Evolutionary conservation across 2,797 vertebrate genomes (phyloP).

Genomic region (Trachops cirrhosus): DNA sequence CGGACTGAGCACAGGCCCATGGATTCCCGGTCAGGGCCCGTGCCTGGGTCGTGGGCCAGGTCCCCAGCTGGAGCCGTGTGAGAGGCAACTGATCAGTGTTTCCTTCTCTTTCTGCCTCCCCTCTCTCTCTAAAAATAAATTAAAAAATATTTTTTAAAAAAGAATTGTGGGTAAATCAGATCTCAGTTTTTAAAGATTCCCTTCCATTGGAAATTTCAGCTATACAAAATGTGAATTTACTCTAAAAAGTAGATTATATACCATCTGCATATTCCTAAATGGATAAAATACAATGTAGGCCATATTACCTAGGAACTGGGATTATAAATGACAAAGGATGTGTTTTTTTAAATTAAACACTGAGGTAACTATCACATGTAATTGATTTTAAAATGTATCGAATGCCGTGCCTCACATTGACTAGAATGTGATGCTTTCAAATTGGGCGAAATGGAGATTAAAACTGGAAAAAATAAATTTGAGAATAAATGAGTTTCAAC

Average conservation of each 20-base stretch:
- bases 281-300: not conserved
- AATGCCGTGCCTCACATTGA: not conserved
- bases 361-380: not conserved
- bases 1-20: not conserved
- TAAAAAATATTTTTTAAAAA: not conserved
- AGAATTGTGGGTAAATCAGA: conserved; percentile 29
- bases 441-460: not conserved
- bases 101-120: not conserved
- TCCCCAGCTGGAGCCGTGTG: not conserved
- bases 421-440: not conserved
- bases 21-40: too few species aligned
- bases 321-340: not conserved
- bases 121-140: not conserved
- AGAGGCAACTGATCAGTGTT: not conserved
- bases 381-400: not conserved
- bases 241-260: not conserved
- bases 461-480: not conserved
- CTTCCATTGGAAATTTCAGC: conserved; percentile 29
- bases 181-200: not conserved
- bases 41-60: too few species aligned
- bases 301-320: not conserved
- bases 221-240: not conserved
- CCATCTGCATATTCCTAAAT: not conserved
- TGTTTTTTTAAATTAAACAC: not conserved
- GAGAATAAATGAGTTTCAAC: not conserved